phyloP scores from a whole-genome alignment of 64 coral and sea anemone species.

The Stichodactyla helianthus region DNA sequence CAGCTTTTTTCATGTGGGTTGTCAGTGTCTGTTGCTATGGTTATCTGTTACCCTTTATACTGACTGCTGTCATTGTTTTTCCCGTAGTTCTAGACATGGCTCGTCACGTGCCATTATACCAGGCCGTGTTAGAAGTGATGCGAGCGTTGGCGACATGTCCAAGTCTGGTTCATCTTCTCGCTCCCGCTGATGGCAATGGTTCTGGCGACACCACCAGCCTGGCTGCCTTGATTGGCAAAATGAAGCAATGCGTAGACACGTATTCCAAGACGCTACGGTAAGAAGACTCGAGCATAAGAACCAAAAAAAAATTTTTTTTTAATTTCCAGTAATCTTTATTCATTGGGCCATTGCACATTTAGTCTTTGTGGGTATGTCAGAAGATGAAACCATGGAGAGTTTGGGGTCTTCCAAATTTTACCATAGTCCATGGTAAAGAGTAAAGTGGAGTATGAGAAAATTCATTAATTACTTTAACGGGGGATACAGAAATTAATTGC shows the following conservation, averaged over 20 bases:
- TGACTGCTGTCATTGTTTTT: not conserved
- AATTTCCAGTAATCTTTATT: no score
- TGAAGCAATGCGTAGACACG: slow-evolving; percentile 98
- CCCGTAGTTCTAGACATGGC: slow-evolving; percentile 92
- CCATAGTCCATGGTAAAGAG: no score
- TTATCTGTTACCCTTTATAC: not conserved
- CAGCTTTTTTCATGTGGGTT: no score
- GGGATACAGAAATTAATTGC: no score
- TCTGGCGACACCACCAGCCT: slow-evolving; percentile 19
- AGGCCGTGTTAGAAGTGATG: slow-evolving; percentile 75
- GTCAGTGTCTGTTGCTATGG: not conserved
- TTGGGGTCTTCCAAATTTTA: no score
- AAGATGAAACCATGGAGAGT: no score
- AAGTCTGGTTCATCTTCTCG: slow-evolving; percentile 61
- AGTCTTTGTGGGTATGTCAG: no score
- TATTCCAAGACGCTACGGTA: slow-evolving; percentile 89
- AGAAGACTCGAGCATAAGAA: not conserved
- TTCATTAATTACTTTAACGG: no score
- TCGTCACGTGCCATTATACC: slow-evolving; percentile 97
- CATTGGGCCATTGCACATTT: no score
- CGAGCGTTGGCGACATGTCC: slow-evolving; percentile 77
- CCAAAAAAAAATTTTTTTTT: no score
- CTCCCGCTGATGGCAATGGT: slow-evolving; percentile 34
- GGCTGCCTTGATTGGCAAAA: slow-evolving; percentile 77
- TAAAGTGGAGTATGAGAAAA: no score